Conservation (phyloP, 2,797 vertebrate genomes). For the Pantherophis alleghaniensis region DNA sequence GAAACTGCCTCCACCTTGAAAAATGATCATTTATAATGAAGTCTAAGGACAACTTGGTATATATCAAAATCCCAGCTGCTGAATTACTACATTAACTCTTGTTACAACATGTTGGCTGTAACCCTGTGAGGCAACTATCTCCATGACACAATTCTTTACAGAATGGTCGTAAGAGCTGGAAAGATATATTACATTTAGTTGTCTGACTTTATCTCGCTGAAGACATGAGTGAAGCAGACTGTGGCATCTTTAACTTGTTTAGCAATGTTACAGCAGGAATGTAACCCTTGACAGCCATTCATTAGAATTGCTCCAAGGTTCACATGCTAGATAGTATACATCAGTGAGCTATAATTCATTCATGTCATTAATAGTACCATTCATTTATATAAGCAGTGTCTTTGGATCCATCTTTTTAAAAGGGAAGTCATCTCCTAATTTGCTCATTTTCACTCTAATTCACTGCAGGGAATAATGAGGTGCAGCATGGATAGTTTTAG, state of each 20-base stretch:
- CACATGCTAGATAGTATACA: slow-evolving; percentile 4
- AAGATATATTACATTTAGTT: slow-evolving; percentile 31
- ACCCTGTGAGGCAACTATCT: slow-evolving; percentile 3
- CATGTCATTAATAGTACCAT: slow-evolving; percentile 29
- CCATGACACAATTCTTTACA: not conserved
- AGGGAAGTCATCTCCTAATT: slow-evolving; percentile 28
- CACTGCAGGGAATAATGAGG: not conserved
- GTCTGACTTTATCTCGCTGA: slow-evolving; percentile 32
- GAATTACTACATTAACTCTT: slow-evolving; percentile 30
- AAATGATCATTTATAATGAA: slow-evolving; percentile 31
- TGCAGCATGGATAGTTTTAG: not conserved
- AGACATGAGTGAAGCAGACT: slow-evolving; percentile 21
- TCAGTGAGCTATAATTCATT: slow-evolving; percentile 37
- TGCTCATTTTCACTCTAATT: slow-evolving; percentile 24
- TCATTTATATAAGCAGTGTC: slow-evolving; percentile 24
- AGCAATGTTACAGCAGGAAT: slow-evolving; percentile 8
- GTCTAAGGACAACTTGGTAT: slow-evolving; percentile 20
- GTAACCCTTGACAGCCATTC: slow-evolving; percentile 16
- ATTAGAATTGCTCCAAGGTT: slow-evolving; percentile 7
- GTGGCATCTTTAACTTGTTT: slow-evolving; percentile 35
- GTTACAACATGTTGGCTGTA: slow-evolving; percentile 16
- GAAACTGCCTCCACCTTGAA: not conserved
- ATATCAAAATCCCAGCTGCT: slow-evolving; percentile 15
- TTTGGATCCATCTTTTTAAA: slow-evolving; percentile 39
- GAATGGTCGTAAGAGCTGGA: slow-evolving; percentile 12